phyloP scores from a whole-genome alignment of 2,113 vertebrate genomes.

The Eonycteris spelaea region DNA sequence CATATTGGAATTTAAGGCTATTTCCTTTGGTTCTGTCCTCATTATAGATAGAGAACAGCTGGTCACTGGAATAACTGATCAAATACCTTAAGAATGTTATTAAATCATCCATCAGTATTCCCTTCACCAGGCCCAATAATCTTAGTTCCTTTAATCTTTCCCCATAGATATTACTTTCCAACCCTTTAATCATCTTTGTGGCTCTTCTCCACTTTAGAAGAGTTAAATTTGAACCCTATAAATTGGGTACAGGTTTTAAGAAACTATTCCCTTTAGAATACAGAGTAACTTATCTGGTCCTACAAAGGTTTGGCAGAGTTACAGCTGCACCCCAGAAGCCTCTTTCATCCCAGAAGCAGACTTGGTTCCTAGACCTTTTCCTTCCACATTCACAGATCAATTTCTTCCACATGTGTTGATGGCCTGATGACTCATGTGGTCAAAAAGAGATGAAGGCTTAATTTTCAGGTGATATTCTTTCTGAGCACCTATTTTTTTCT shows the following conservation, averaged over 20 bases:
- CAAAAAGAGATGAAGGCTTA: background rate
- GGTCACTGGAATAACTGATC: constrained; percentile 62
- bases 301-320: background rate
- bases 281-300: constrained; percentile 21
- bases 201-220: constrained; percentile 47
- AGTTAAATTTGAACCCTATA: constrained; percentile 52
- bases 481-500: background rate
- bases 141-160: constrained; percentile 71
- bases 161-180: constrained; percentile 54
- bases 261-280: background rate
- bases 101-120: constrained; percentile 62
- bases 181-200: constrained; percentile 70
- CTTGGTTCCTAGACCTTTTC: background rate
- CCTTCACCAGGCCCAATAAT: constrained; percentile 44
- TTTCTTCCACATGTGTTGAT: constrained; percentile 4
- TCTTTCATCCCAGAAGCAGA: background rate
- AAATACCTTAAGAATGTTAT: constrained; percentile 71
- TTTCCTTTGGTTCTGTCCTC: constrained; percentile 56
- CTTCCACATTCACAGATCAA: background rate
- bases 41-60: constrained; percentile 64
- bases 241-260: constrained; percentile 54
- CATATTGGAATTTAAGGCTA: constrained; percentile 51
- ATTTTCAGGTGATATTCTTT: background rate
- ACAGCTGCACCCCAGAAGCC: background rate
- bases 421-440: background rate